Evolutionary conservation across 1,140 invertebrate species (phyloP), one percentile per base, ranked within the genome.

Genomic region (Cydia strobilella): DNA sequence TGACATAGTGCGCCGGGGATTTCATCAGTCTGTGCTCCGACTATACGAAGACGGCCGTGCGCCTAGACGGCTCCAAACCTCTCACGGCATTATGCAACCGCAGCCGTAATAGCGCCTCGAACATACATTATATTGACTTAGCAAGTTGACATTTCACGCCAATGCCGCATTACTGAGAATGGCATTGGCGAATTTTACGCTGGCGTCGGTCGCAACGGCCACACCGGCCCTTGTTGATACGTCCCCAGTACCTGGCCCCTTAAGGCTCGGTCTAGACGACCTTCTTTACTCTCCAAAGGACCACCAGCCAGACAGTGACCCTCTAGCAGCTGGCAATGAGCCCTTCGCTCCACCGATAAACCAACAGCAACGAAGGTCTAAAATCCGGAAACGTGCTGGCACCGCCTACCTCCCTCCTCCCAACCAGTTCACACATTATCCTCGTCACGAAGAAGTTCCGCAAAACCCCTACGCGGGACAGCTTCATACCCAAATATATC

Each of bases 151-250:
- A 88, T 88, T 90, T 83, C 75, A 76, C 79, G 65, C 84, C 82
- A 85, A 89, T 90, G 86, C 82, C 80, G 79, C 83, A 80, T 78
- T 76, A 78, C 79, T 86, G 82, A 79, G 84, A 77, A 92, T 92
- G 90, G 90, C 90, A 80, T 79, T 92, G 78, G 84, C 83, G 72
- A 92, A 92, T 77, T 91, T 88, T 77, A 88, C 89, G 74, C 83
- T 88, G 75, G 80, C 87, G 65, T 75, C 80, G 72, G 81, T 82
- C 31, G 79, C 79, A 15, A 87, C 82, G 65, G 88, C 89, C 63
- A 85, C 85, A 39, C 87, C 87, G 31, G 81, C 85, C 31, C 78
- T 91, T 35, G 75, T 77, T 31, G 78, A 83, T 35, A 84, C 88
- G 6, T 77, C 87, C 3, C 74, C 90, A 18, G 76, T 82, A 10